These are phyloP conservation scores for Microplitis mediator DNA, from an alignment of 1,140 invertebrate genomes.

Conservation along the genomic window DNA sequence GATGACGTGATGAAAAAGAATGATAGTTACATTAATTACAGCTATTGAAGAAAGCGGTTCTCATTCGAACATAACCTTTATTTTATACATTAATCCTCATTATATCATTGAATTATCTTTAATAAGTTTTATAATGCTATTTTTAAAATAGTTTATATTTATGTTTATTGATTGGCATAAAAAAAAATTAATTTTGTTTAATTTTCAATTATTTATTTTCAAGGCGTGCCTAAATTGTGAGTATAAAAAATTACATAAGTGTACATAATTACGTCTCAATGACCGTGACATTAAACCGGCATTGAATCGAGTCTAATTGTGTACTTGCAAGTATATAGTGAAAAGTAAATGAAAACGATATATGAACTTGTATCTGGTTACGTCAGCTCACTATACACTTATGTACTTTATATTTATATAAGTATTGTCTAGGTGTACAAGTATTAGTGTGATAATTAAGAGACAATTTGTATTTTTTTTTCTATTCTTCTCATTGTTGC, in stretches of 20 bases:
- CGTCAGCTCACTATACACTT: not conserved
- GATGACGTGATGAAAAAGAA: too few relatives aligned
- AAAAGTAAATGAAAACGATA: not conserved
- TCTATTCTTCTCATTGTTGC: not conserved
- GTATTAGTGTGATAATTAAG: not conserved
- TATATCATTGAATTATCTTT: not conserved
- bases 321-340: not conserved
- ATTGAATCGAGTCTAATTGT: constrained; percentile 40
- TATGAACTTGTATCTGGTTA: constrained; percentile 6
- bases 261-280: constrained; percentile 10
- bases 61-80: too few relatives aligned
- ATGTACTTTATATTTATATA: too few relatives aligned
- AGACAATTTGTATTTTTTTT: not conserved
- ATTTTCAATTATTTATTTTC: not conserved
- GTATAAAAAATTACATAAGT: constrained; percentile 16
- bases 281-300: constrained; percentile 52
- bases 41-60: too few relatives aligned
- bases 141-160: too few relatives aligned
- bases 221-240: constrained; percentile 18
- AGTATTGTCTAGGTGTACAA: too few relatives aligned
- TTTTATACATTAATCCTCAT: too few relatives aligned
- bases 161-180: too few relatives aligned
- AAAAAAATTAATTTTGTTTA: not conserved
- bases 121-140: too few relatives aligned
- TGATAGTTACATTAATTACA: too few relatives aligned